Percentiles rank a stretch among this genome's conserved stretches.
Evolutionary conservation across 2,888 invertebrate genomes (phyloP).

Genomic region (Lissocephala sabroskyi): DNA sequence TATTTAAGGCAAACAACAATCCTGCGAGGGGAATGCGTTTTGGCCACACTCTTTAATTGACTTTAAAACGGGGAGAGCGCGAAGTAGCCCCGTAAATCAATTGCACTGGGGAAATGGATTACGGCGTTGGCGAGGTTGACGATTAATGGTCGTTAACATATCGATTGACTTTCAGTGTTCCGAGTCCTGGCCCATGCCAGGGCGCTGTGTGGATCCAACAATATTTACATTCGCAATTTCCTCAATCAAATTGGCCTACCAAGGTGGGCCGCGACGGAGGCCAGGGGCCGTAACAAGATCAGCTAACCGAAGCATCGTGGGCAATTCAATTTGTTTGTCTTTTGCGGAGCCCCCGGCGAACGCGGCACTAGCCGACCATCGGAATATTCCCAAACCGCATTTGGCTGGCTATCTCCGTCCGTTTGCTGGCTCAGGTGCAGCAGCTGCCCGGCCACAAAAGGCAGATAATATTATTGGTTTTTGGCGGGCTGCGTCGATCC

Average conservation of each 20-base stretch:
- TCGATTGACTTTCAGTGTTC: too few species aligned
- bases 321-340: constrained; percentile 53
- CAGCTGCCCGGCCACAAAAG: constrained; percentile 14
- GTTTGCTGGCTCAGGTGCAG: constrained; percentile 20
- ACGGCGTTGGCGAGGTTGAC: too few species aligned
- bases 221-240: constrained; percentile 53
- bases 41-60: neutral
- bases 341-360: too few species aligned
- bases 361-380: too few species aligned
- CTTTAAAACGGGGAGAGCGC: too few species aligned
- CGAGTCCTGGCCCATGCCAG: too few species aligned
- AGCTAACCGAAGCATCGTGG: constrained; percentile 34
- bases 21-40: too few species aligned
- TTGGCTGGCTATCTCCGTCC: constrained; percentile 10
- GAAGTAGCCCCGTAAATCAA: too few species aligned
- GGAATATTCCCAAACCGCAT: constrained; percentile 46
- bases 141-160: too few species aligned
- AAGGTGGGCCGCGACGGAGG: too few species aligned
- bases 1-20: constrained; percentile 9
- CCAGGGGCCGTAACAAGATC: constrained; percentile 50
- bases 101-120: too few species aligned
- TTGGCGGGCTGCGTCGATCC: constrained; percentile 45
- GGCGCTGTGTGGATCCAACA: constrained; percentile 24
- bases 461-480: constrained; percentile 62
- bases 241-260: constrained; percentile 17